These are phyloP conservation scores for Sinodicranocentrus sp. DNA, from an alignment of 2,888 invertebrate genomes.

Conservation along the genomic window DNA sequence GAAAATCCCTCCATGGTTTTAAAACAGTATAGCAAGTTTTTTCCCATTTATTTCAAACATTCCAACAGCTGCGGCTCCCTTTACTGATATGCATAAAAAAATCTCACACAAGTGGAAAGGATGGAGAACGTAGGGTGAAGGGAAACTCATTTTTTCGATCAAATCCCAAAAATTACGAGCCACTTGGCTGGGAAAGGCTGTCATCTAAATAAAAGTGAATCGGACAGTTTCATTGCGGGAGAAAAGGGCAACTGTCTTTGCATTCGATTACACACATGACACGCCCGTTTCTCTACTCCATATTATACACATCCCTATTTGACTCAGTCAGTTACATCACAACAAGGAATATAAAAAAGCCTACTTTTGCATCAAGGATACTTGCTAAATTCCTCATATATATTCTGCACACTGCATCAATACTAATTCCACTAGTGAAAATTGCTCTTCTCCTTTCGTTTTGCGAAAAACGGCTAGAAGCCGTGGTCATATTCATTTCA, in stretches of 20 bases:
- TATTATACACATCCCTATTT: not conserved
- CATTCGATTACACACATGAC: too few species aligned
- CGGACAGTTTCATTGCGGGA: slow-evolving; percentile 50
- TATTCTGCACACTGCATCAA: slow-evolving; percentile 18
- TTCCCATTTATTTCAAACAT: not conserved
- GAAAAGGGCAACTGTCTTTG: not conserved
- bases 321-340: not conserved
- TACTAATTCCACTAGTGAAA: slow-evolving; percentile 16
- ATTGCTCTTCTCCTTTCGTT: slow-evolving; percentile 11
- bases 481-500: too few species aligned
- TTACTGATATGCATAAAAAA: not conserved
- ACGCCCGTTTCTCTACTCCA: too few species aligned
- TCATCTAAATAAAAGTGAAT: slow-evolving; percentile 55
- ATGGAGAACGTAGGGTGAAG: slow-evolving; percentile 5
- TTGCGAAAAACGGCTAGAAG: slow-evolving; percentile 15
- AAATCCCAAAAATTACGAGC: slow-evolving; percentile 40
- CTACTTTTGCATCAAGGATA: slow-evolving; percentile 17
- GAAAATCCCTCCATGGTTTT: not conserved
- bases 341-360: not conserved
- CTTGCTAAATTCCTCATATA: slow-evolving; percentile 15
- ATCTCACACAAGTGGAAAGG: not conserved
- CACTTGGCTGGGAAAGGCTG: slow-evolving; percentile 17
- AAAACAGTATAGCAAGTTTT: not conserved
- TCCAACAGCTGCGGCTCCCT: not conserved
- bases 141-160: slow-evolving; percentile 36